A percentile compares a stretch with the other conserved stretches of the same genome.
Conservation (phyloP, 2,888 invertebrate species). For the Pristionchus exspectatus region DNA sequence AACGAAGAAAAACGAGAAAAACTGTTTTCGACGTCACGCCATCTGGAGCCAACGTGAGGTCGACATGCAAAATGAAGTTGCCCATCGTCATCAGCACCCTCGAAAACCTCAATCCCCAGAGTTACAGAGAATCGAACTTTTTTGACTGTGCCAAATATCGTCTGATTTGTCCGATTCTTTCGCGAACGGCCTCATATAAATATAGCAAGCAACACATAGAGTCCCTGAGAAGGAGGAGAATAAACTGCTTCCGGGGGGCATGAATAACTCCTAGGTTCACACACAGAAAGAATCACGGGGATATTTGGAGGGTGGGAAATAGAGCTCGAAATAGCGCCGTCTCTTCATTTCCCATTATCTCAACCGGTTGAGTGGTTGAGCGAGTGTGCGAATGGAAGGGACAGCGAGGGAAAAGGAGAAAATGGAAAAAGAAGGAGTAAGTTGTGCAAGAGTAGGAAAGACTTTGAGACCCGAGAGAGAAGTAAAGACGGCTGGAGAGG, state of each 20-base stretch:
- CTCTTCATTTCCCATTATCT: neutral
- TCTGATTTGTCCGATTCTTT: too few relatives aligned
- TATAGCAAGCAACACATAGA: slow-evolving; percentile 16
- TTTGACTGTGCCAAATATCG: too few relatives aligned
- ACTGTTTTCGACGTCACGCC: too few relatives aligned
- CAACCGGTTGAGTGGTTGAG: neutral
- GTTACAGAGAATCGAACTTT: too few relatives aligned
- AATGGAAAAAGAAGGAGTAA: neutral
- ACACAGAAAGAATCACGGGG: slow-evolving; percentile 14
- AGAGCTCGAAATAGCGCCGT: too few relatives aligned
- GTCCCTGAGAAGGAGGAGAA: slow-evolving; percentile 12
- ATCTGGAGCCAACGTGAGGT: too few relatives aligned
- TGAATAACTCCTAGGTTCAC: slow-evolving; percentile 38
- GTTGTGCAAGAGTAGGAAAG: slow-evolving; percentile 18
- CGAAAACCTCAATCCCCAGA: too few relatives aligned
- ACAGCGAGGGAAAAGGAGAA: neutral
- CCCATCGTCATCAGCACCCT: too few relatives aligned
- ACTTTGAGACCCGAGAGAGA: neutral
- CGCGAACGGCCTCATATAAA: too few relatives aligned
- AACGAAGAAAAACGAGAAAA: too few relatives aligned
- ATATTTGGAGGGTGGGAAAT: slow-evolving; percentile 2
- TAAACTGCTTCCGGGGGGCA: neutral
- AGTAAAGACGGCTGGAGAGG: neutral
- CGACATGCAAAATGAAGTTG: too few relatives aligned
- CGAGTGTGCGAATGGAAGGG: neutral